Base-by-base conservation (phyloP, 2,888 invertebrate genomes). In the Listrodromus nycthemerus region DNA sequence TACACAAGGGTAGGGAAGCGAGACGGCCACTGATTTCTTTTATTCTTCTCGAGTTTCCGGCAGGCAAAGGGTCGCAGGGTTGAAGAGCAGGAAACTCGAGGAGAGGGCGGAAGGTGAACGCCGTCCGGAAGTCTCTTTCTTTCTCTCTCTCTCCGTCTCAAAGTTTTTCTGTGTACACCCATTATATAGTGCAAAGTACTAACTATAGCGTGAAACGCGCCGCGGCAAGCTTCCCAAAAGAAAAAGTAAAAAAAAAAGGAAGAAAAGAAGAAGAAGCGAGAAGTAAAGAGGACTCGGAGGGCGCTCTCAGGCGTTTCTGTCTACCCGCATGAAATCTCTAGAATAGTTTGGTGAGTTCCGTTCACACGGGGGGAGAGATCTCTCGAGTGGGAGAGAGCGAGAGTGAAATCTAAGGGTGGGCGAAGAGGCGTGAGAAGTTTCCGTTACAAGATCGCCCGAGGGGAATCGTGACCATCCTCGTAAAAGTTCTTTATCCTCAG, bases 361-460 rank as follows among this genome's bases (percentile, higher is more conserved):
- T 90, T 90, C 90, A 89, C 90, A 90, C 89, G 89, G 69, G 50
- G 50, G 33, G 61, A 45, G n/a, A 19, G 61, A 61, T 61, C 16
- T 65, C 69, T 63, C 69, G 58, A 66, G 37, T 63, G 52, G 55
- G 16, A 45, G 41, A 69, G 52, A 65, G 69, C 63, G 52, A 65
- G 16, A 45, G 41, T 69, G 45, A 58, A 50, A 70, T 78, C 63
- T 30, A 70, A 50, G 76, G 33, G 73, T 41, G 70, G 80, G 24
- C 50, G 52, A 41, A 33, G 33, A 66, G 75, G 74, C 84, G 84
- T 84, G 85, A 83, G 84, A 85, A 85, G 77, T 73, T 83, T 80
- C 70, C 74, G 50, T 24, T 30, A 30, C 73, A 75, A 27, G 70
- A 79, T 73, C 66, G 67, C 74, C 48, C 58, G 37, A n/a, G 41